Conservation (phyloP, 2,113 vertebrate genomes). For the Bubo scandiacus region DNA sequence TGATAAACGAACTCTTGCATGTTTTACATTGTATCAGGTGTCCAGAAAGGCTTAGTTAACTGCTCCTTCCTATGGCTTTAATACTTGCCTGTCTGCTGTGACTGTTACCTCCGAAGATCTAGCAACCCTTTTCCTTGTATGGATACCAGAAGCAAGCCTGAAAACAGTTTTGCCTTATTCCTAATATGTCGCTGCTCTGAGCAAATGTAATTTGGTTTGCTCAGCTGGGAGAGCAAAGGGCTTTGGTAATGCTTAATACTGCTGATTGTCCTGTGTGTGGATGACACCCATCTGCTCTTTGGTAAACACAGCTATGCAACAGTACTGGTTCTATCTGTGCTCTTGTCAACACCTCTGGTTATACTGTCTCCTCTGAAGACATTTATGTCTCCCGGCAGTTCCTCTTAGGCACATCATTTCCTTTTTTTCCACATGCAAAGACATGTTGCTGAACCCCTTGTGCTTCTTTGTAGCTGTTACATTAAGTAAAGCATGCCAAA, state of each 20-base stretch:
- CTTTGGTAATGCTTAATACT: not conserved
- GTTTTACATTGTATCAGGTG: not conserved
- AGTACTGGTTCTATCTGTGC: not conserved
- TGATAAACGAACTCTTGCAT: not conserved
- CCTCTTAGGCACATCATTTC: conserved; percentile 29
- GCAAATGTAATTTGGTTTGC: conserved; percentile 10
- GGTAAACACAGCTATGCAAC: not conserved
- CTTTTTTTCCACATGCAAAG: not conserved
- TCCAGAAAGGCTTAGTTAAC: not conserved
- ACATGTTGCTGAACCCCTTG: not conserved
- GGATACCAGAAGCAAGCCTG: not conserved
- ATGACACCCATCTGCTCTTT: not conserved
- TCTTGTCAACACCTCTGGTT: conserved; percentile 40
- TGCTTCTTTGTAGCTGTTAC: not conserved
- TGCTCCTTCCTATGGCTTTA: not conserved
- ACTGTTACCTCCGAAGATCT: not conserved
- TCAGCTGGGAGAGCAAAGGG: not conserved
- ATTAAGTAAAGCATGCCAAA: not conserved
- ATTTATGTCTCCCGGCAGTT: conserved; percentile 7
- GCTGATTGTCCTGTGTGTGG: not conserved
- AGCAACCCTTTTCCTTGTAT: not conserved
- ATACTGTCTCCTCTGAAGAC: conserved; percentile 18
- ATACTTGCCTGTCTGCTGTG: not conserved
- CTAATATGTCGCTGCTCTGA: not conserved
- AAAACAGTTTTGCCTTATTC: not conserved